phyloP scores from a whole-genome alignment of 2,113 vertebrate genomes.

The Corynorhinus townsendii region DNA sequence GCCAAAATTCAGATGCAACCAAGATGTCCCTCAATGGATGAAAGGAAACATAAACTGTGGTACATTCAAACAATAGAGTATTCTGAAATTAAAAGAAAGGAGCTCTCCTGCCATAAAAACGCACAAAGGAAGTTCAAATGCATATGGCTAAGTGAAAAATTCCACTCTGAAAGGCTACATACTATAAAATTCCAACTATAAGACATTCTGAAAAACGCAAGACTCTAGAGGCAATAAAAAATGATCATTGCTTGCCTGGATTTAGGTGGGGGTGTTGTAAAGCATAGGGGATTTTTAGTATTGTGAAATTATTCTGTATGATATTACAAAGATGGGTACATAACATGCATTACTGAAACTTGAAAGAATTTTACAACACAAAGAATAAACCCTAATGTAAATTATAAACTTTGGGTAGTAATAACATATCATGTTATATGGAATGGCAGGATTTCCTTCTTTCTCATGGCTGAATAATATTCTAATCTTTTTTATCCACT shows the following conservation, averaged over 20 bases:
- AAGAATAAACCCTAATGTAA: background rate
- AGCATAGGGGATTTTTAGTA: background rate
- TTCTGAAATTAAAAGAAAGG: background rate
- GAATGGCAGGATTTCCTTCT: background rate
- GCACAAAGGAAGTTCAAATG: background rate
- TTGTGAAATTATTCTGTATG: background rate
- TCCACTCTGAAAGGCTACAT: background rate
- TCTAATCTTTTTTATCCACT: background rate
- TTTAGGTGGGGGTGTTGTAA: background rate
- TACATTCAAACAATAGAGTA: background rate
- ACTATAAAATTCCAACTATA: background rate
- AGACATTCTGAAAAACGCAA: background rate
- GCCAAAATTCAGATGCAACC: background rate
- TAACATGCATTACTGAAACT: background rate
- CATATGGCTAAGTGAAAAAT: background rate
- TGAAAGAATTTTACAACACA: background rate
- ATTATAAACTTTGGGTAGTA: background rate
- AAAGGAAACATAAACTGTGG: background rate
- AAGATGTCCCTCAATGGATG: background rate
- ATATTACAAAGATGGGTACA: background rate
- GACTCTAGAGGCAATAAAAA: background rate
- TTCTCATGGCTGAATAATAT: background rate
- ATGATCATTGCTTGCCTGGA: background rate
- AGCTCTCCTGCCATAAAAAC: background rate
- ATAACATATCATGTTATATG: background rate